Percentiles rank a stretch among this genome's conserved stretches.
Evolutionary conservation across 2,888 invertebrate genomes (phyloP).

Genomic region (Aproaerema taeniolella): DNA sequence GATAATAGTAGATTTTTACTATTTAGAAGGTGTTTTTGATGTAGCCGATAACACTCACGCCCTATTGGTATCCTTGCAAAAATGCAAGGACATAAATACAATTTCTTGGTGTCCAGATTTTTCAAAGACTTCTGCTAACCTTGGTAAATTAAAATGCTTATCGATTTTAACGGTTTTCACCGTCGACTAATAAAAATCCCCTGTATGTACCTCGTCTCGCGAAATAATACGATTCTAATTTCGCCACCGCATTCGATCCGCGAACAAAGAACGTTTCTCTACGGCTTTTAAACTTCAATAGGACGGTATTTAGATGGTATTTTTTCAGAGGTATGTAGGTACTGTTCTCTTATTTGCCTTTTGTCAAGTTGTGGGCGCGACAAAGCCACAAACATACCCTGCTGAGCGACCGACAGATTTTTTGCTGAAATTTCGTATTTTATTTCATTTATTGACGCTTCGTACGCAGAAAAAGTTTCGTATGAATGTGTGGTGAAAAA

Average conservation of each 20-base stretch:
- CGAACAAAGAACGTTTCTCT: constrained; percentile 65
- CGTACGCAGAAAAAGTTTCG: constrained; percentile 46
- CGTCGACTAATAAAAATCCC: constrained; percentile 20
- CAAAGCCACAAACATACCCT: constrained; percentile 73
- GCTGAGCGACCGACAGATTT: constrained; percentile 66
- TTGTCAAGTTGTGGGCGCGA: constrained; percentile 74
- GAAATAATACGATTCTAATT: constrained; percentile 70
- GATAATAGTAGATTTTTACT: too few relatives aligned
- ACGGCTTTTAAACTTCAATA: constrained; percentile 76
- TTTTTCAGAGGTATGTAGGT: constrained; percentile 49
- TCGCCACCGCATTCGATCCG: constrained; percentile 65
- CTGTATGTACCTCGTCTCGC: constrained; percentile 31
- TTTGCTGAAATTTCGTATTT: constrained; percentile 66
- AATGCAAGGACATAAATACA: constrained; percentile 39
- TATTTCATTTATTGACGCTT: constrained; percentile 63
- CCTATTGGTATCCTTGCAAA: too few relatives aligned
- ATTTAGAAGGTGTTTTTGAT: too few relatives aligned
- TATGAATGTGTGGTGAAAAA: constrained; percentile 38
- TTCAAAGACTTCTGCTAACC: neutral
- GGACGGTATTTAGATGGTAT: constrained; percentile 70
- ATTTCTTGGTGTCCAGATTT: constrained; percentile 37
- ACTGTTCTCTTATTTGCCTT: constrained; percentile 75
- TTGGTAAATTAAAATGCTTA: constrained; percentile 13
- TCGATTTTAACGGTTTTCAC: constrained; percentile 32
- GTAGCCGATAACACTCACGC: too few relatives aligned